These are phyloP conservation scores for Onchidella celtica DNA, from an alignment of 2,888 invertebrate genomes.

Conservation along the genomic window DNA sequence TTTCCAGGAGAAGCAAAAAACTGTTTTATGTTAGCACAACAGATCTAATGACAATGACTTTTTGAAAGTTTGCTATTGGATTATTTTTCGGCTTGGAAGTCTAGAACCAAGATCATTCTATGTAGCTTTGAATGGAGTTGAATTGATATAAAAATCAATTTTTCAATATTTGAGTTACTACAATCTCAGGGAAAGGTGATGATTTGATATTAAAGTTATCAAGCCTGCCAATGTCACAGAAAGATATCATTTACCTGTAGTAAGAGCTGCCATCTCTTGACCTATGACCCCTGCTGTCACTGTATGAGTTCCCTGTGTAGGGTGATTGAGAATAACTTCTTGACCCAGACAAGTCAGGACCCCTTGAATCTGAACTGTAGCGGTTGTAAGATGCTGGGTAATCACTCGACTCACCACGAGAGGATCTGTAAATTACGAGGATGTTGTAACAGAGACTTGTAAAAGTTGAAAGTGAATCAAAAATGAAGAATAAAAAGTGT, in stretches of 20 bases:
- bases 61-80: no score
- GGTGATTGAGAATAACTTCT: neutral
- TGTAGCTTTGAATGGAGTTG: no score
- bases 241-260: slow-evolving; percentile 32
- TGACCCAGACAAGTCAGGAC: neutral
- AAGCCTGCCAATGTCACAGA: no score
- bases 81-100: no score
- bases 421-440: neutral
- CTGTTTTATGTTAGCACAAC: no score
- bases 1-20: no score
- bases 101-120: no score
- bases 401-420: neutral
- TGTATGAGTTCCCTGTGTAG: slow-evolving; percentile 10
- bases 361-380: neutral
- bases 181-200: no score
- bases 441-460: neutral
- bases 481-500: neutral
- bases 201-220: no score
- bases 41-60: no score
- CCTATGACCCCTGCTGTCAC: slow-evolving; percentile 19
- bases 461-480: neutral
- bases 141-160: no score
- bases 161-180: no score
- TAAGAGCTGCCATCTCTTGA: slow-evolving; percentile 4
- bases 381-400: neutral